Percentiles rank a stretch among this genome's conserved stretches.
Conservation (phyloP, 2,888 invertebrate genomes). For the Aquatica leii region DNA sequence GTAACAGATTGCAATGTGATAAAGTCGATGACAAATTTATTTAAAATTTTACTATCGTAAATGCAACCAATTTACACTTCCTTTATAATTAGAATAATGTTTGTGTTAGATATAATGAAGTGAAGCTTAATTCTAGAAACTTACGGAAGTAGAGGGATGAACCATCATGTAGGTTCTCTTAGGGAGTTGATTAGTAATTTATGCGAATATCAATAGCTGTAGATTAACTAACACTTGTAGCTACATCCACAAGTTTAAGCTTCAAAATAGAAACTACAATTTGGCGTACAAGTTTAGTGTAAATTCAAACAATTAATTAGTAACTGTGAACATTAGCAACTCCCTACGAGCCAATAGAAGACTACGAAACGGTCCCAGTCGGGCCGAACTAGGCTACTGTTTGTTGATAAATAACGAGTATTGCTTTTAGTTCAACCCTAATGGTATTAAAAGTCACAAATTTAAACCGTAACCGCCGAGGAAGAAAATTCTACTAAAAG, state of each 20-base stretch:
- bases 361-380: constrained; percentile 37
- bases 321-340: constrained; percentile 48
- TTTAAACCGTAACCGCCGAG: constrained; percentile 9
- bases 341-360: constrained; percentile 44
- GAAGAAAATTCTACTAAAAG: constrained; percentile 11
- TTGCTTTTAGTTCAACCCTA: constrained; percentile 30
- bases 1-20: too few relatives aligned
- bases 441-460: constrained; percentile 35
- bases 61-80: constrained; percentile 8
- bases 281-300: constrained; percentile 50
- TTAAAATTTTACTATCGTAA: background rate
- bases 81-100: constrained; percentile 24
- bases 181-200: constrained; percentile 30
- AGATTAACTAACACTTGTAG: constrained; percentile 52
- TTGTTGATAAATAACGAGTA: constrained; percentile 35
- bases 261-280: constrained; percentile 39
- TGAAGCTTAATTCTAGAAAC: constrained; percentile 24
- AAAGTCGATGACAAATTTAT: too few relatives aligned
- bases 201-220: constrained; percentile 49
- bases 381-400: constrained; percentile 30
- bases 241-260: constrained; percentile 39
- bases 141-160: constrained; percentile 20
- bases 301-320: constrained; percentile 56
- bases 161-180: constrained; percentile 12
- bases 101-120: constrained; percentile 27